These are phyloP conservation scores for Stylophora pistillata DNA, from an alignment of 64 coral and sea anemone genomes.

Conservation along the genomic window DNA sequence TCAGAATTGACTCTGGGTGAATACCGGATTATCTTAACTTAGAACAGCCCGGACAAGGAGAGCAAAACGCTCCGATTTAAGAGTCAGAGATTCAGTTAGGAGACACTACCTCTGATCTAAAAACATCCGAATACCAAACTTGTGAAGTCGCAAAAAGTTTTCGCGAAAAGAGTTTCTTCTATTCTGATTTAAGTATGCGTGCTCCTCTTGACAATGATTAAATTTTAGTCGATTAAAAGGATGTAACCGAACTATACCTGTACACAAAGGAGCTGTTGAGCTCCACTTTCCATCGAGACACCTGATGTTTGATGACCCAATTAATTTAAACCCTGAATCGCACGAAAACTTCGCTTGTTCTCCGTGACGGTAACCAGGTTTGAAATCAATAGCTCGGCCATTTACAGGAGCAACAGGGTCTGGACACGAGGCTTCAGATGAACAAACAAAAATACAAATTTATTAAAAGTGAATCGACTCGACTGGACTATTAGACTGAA, in stretches of 20 bases:
- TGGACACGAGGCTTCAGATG: background rate
- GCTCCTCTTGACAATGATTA: too few species aligned
- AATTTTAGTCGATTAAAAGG: background rate
- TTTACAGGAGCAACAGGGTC: background rate
- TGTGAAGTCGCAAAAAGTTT: too few species aligned
- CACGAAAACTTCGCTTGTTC: background rate
- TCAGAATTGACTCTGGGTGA: too few species aligned
- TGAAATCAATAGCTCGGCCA: background rate
- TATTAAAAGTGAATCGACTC: too few species aligned
- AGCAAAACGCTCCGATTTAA: too few species aligned
- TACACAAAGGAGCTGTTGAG: slow-evolving; percentile 6
- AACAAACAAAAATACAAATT: background rate
- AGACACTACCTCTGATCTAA: too few species aligned
- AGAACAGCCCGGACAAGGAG: too few species aligned
- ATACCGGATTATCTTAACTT: too few species aligned
- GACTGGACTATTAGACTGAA: background rate
- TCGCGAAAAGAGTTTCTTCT: too few species aligned
- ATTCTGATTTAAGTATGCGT: too few species aligned
- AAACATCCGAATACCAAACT: too few species aligned
- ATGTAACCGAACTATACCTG: background rate
- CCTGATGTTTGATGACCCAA: slow-evolving; percentile 24
- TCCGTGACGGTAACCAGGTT: background rate
- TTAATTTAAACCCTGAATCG: slow-evolving; percentile 1
- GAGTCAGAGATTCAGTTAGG: too few species aligned
- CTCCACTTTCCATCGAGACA: slow-evolving; percentile 62